Evolutionary conservation across 2,888 invertebrate genomes (phyloP).

Genomic region (Isotomurus palustris): DNA sequence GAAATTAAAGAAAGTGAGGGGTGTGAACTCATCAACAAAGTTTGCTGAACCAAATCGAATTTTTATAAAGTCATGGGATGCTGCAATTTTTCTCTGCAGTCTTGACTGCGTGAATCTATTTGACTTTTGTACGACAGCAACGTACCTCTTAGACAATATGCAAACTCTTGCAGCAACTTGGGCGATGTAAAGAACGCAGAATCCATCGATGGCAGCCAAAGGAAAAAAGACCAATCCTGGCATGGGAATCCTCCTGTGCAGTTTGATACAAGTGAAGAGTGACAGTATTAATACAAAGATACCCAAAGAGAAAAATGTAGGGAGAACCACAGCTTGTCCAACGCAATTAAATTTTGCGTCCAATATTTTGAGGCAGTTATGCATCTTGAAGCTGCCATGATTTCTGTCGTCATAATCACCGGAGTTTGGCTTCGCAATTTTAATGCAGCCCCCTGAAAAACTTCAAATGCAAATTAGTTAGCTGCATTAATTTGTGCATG

Average conservation of each 20-base stretch:
- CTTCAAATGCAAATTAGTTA: not conserved
- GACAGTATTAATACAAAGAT: not conserved
- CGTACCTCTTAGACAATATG: not conserved
- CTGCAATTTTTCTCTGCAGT: not conserved
- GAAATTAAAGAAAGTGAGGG: not conserved
- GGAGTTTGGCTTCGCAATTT: no score
- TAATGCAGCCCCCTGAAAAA: no score
- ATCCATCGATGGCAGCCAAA: not conserved
- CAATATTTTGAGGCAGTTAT: not conserved
- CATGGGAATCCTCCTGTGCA: not conserved
- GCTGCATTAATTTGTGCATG: not conserved
- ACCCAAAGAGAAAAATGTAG: not conserved
- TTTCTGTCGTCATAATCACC: no score
- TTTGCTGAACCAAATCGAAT: not conserved
- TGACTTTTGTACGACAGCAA: not conserved
- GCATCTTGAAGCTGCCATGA: no score
- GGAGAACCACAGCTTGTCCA: not conserved
- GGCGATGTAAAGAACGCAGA: not conserved
- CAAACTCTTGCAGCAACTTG: not conserved
- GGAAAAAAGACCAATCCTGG: slow-evolving; percentile 4
- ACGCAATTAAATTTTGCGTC: not conserved
- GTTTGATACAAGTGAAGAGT: not conserved
- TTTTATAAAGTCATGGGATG: not conserved
- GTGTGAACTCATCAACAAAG: not conserved
- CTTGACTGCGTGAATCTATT: not conserved